Evolutionary conservation across 2,797 vertebrate species (phyloP).

Genomic region (Xenopus petersii): DNA sequence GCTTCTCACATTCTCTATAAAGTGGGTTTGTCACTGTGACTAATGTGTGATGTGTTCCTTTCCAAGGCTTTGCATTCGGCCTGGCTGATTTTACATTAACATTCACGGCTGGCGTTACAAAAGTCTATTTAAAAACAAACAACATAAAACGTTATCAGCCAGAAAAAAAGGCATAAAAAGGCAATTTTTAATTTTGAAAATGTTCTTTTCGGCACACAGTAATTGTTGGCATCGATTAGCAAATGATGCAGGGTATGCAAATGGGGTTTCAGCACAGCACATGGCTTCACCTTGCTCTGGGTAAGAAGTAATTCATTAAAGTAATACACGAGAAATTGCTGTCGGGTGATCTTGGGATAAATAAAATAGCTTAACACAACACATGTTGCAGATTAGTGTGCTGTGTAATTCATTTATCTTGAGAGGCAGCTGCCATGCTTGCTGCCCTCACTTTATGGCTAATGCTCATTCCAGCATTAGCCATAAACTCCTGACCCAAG

Average conservation of each 20-base stretch:
- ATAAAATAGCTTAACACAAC: conserved; percentile 44
- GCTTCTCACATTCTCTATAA: no score
- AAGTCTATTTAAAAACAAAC: conserved; percentile 51
- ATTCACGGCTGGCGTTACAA: conserved; percentile 29
- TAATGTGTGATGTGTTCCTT: conserved; percentile 1
- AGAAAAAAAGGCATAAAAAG: conserved; percentile 25
- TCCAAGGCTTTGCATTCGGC: background rate
- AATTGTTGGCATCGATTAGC: conserved; percentile 54
- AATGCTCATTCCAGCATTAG: conserved; percentile 13
- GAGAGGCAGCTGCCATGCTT: conserved; percentile 38
- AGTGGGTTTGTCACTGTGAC: background rate
- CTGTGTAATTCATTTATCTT: conserved; percentile 48
- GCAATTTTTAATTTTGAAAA: conserved; percentile 1
- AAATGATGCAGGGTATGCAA: conserved; percentile 52
- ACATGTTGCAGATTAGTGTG: conserved; percentile 42
- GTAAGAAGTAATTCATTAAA: conserved; percentile 45
- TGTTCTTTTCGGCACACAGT: conserved; percentile 1
- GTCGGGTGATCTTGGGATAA: conserved; percentile 41
- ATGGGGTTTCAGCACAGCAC: conserved; percentile 34
- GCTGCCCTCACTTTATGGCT: conserved; percentile 37
- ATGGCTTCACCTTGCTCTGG: conserved; percentile 19
- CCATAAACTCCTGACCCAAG: conserved; percentile 28
- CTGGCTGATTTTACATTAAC: conserved; percentile 53
- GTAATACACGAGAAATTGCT: conserved; percentile 42
- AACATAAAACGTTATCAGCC: conserved; percentile 53